Percentiles rank a stretch among this genome's conserved stretches.
Conservation (phyloP, 2,113 vertebrate genomes). For the Micromys minutus region DNA sequence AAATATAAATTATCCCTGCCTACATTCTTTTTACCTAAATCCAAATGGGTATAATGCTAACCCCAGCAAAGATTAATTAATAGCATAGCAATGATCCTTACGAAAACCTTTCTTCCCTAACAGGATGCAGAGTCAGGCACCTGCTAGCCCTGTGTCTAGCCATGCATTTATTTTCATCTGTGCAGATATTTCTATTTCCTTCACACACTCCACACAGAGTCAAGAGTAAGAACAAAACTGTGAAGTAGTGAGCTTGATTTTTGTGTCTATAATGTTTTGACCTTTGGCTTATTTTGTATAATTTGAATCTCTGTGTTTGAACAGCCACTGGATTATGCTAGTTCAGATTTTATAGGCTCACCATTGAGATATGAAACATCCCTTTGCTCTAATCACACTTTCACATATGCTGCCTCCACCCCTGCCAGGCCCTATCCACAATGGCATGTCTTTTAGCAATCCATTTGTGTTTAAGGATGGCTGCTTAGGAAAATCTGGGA, state of each 20-base stretch:
- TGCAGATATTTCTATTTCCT: conserved; percentile 90
- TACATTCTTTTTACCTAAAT: conserved; percentile 54
- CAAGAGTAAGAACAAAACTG: conserved; percentile 86
- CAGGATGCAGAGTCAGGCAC: background rate
- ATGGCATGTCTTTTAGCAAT: too few relatives aligned
- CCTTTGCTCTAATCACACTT: background rate
- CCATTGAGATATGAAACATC: background rate
- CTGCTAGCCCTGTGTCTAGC: background rate
- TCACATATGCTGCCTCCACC: background rate
- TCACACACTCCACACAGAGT: conserved; percentile 89
- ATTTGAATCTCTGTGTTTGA: background rate
- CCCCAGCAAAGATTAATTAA: conserved; percentile 72
- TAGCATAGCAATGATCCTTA: conserved; percentile 52
- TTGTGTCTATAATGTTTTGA: background rate
- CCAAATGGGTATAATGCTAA: conserved; percentile 24
- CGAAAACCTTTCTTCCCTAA: background rate
- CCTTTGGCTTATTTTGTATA: background rate
- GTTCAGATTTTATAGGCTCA: background rate
- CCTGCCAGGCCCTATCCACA: background rate
- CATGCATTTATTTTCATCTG: conserved; percentile 81
- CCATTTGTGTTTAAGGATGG: conserved; percentile 7
- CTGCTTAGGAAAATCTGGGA: background rate
- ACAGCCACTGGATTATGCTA: background rate
- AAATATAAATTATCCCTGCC: conserved; percentile 46
- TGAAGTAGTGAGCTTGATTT: background rate